Percentiles rank a stretch among this genome's conserved stretches.
These are phyloP conservation scores for Eufriesea mexicana DNA, from an alignment of 1,140 invertebrate genomes.

Conservation along the genomic window DNA sequence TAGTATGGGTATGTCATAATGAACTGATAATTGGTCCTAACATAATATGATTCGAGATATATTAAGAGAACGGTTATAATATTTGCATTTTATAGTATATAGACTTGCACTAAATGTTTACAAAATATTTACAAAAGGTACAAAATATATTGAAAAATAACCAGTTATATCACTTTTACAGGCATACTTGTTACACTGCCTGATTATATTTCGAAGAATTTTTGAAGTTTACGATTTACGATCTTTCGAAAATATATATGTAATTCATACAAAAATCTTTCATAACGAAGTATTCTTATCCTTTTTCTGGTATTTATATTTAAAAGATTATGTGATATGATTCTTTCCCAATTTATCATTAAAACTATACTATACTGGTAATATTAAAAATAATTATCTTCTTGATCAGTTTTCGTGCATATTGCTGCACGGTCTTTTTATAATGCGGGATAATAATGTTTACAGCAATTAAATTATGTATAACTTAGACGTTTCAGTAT, in stretches of 20 bases:
- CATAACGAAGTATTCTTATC: neutral
- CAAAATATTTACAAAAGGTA: constrained; percentile 48
- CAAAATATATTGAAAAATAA: constrained; percentile 34
- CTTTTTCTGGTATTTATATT: constrained; percentile 7
- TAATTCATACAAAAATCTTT: constrained; percentile 40
- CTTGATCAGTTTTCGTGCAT: neutral
- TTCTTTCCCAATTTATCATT: constrained; percentile 10
- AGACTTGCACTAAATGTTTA: constrained; percentile 44
- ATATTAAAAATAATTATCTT: neutral
- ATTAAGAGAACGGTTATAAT: constrained; percentile 39
- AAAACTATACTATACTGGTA: neutral
- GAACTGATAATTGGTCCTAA: constrained; percentile 57
- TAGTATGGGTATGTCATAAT: constrained; percentile 40
- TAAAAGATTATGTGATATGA: neutral
- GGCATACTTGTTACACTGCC: constrained; percentile 49
- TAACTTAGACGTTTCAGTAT: constrained; percentile 8
- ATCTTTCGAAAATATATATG: constrained; percentile 40
- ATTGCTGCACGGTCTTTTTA: constrained; percentile 16
- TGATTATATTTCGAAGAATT: constrained; percentile 50
- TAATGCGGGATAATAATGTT: constrained; percentile 27
- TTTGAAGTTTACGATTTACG: constrained; percentile 41
- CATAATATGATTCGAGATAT: constrained; percentile 37
- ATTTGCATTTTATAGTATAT: constrained; percentile 59
- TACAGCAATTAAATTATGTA: constrained; percentile 3
- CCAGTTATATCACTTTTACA: constrained; percentile 38